Conservation (phyloP, 2,797 vertebrate species). For the Parauchenoglanis ngamensis region DNA sequence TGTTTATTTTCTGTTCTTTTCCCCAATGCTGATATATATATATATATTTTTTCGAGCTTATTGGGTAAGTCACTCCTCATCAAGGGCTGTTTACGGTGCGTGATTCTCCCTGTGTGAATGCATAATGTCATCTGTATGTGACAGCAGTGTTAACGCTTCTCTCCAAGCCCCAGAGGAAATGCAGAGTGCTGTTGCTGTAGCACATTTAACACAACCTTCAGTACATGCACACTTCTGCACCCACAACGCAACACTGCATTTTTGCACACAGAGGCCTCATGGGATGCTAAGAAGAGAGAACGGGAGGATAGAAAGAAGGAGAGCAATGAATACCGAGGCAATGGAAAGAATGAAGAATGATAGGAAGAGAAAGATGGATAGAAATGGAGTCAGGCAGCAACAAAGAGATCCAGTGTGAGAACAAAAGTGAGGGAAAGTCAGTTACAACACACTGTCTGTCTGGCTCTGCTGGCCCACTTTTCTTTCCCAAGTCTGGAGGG, state of each 20-base stretch:
- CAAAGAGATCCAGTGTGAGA: constrained; percentile 26
- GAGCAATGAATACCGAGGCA: not conserved
- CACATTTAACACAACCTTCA: constrained; percentile 50
- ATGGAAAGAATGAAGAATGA: not conserved
- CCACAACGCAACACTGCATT: constrained; percentile 55
- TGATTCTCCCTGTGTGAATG: constrained; percentile 9
- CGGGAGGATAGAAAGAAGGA: not conserved
- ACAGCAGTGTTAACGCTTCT: constrained; percentile 67
- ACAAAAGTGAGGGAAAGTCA: constrained; percentile 4
- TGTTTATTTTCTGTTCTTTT: constrained; percentile 10
- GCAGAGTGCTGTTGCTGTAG: constrained; percentile 49
- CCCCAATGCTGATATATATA: constrained; percentile 19
- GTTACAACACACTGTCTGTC: constrained; percentile 3
- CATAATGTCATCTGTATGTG: constrained; percentile 39
- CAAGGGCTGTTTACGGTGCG: constrained; percentile 15
- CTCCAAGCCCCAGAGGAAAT: constrained; percentile 32
- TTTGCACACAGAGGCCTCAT: constrained; percentile 57
- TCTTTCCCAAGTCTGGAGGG: not conserved
- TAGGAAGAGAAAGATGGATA: not conserved
- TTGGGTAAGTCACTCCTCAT: constrained; percentile 20
- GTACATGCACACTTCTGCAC: constrained; percentile 46
- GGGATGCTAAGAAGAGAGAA: constrained; percentile 16
- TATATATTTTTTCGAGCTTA: constrained; percentile 26
- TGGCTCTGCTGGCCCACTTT: constrained; percentile 36
- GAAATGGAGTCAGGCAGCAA: constrained; percentile 3